A percentile compares a stretch with the other conserved stretches of the same genome.
These are phyloP conservation scores for Bellardia pandia DNA, from an alignment of 2,888 invertebrate species.

Conservation along the genomic window DNA sequence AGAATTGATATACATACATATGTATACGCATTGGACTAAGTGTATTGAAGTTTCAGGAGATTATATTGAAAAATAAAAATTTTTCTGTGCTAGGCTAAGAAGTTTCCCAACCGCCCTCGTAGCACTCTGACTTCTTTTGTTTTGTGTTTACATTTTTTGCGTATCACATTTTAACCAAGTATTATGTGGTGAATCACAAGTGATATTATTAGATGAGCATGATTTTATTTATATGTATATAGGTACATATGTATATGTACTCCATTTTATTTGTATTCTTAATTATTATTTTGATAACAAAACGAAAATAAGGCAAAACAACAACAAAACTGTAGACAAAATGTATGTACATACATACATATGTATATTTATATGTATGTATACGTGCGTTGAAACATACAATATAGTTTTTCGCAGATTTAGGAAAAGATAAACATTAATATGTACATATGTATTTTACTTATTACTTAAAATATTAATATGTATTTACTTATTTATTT, in stretches of 20 bases:
- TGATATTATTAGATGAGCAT: slow-evolving; percentile 43
- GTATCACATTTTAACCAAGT: slow-evolving; percentile 1
- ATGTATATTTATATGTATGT: background rate
- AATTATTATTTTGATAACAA: slow-evolving; percentile 40
- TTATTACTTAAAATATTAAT: too few relatives aligned
- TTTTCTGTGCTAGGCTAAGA: too few relatives aligned
- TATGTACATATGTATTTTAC: background rate
- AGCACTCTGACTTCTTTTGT: background rate
- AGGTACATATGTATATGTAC: background rate
- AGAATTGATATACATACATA: too few relatives aligned
- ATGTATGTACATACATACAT: background rate
- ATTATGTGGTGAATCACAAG: slow-evolving; percentile 35
- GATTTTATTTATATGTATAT: slow-evolving; percentile 16
- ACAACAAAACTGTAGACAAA: background rate
- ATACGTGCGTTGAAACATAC: background rate
- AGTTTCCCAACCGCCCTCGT: too few relatives aligned
- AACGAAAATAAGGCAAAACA: slow-evolving; percentile 17
- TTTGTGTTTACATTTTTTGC: slow-evolving; percentile 11
- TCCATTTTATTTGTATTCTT: background rate
- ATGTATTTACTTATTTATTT: background rate
- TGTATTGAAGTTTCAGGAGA: too few relatives aligned
- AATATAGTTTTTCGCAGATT: background rate
- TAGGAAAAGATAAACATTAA: background rate
- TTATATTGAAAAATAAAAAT: too few relatives aligned
- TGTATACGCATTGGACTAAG: too few relatives aligned